These are phyloP conservation scores for Danio choprae DNA, from an alignment of 2,797 vertebrate genomes.

Conservation along the genomic window DNA sequence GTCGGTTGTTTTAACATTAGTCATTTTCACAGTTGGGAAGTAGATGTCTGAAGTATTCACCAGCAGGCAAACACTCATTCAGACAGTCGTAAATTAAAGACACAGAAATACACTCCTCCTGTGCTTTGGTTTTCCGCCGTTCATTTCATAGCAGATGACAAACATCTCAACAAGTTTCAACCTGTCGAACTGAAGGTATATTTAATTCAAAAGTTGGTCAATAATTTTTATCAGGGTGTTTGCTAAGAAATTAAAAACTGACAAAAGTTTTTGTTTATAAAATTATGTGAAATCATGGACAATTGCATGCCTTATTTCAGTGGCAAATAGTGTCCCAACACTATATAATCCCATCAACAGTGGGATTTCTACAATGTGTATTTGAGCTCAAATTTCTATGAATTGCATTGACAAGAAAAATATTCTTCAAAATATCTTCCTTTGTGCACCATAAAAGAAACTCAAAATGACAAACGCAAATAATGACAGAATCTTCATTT, in stretches of 20 bases:
- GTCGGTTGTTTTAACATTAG: constrained; percentile 40
- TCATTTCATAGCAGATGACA: constrained; percentile 9
- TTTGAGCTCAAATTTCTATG: background rate
- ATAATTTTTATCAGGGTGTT: background rate
- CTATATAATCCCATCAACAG: too few species aligned
- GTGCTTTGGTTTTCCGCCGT: background rate
- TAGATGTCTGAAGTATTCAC: constrained; percentile 19
- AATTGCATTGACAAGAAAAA: background rate
- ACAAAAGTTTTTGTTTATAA: too few species aligned
- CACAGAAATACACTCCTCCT: background rate
- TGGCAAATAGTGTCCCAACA: too few species aligned
- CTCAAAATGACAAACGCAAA: background rate
- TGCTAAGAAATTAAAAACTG: background rate
- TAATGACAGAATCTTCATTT: background rate
- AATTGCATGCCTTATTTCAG: too few species aligned
- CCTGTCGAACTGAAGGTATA: background rate
- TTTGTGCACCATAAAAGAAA: background rate
- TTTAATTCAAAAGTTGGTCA: background rate
- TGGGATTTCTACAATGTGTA: background rate
- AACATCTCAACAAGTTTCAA: constrained; percentile 6
- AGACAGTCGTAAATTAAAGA: constrained; percentile 19
- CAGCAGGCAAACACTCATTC: constrained; percentile 7
- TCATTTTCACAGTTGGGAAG: constrained; percentile 20
- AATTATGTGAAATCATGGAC: too few species aligned
- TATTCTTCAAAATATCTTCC: background rate